Conservation (phyloP, 2,888 invertebrate species). For the Homarus gammarus region DNA sequence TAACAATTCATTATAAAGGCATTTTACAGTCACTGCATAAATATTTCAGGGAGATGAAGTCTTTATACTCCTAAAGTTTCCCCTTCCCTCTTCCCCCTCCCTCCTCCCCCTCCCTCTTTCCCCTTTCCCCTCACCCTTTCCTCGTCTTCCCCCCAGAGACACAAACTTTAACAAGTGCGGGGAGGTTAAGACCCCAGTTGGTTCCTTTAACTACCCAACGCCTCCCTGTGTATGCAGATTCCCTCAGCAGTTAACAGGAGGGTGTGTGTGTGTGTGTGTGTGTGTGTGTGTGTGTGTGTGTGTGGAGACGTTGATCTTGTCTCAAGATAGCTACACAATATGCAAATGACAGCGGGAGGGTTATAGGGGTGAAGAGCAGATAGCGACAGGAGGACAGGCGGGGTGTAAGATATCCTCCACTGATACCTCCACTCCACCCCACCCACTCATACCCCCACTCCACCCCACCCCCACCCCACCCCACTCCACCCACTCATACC, state of each 20-base stretch:
- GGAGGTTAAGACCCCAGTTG: neutral
- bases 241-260: slow-evolving; percentile 16
- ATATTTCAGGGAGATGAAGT: too few species aligned
- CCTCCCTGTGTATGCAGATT: slow-evolving; percentile 41
- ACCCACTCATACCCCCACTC: too few species aligned
- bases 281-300: slow-evolving; percentile 6
- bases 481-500: too few species aligned
- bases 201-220: slow-evolving; percentile 23
- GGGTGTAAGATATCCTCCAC: neutral
- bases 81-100: too few species aligned
- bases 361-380: neutral
- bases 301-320: slow-evolving; percentile 41
- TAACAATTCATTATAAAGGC: too few species aligned
- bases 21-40: too few species aligned
- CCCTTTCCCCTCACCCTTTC: too few species aligned
- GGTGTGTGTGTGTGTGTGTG: neutral
- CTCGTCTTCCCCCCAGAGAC: too few species aligned
- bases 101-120: too few species aligned
- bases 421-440: too few species aligned
- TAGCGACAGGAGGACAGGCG: neutral
- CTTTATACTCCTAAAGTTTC: too few species aligned
- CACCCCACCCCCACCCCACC: too few species aligned
- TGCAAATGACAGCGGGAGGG: slow-evolving; percentile 16
- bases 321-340: slow-evolving; percentile 46
- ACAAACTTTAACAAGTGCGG: slow-evolving; percentile 21